Base-by-base conservation (phyloP, 2,888 invertebrate species). In the Monopis laevigella region DNA sequence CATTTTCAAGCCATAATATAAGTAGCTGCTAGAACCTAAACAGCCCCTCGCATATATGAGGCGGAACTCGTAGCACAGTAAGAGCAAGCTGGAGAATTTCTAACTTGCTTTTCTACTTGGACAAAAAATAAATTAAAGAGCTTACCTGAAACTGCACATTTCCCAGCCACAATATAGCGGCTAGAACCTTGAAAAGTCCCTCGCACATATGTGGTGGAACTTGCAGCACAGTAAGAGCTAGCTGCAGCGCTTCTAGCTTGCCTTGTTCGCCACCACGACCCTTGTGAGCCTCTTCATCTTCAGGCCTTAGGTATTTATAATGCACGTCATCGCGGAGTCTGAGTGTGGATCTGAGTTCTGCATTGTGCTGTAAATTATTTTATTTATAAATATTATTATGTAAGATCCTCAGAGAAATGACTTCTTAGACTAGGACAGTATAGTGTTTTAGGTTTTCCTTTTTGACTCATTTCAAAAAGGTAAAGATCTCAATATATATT, bases 1-100 rank as follows among this genome's bases (percentile, higher is more conserved):
- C 82, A 67, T 95, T 96, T 19, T 95, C 95, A 24, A 96, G 83
- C 95, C 95, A 95, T 41, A 96, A 73, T 49, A 96, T 93, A n/a
- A n/a, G n/a, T n/a, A 1, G 95, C 93, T n/a, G 93, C 90, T 17
- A 96, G 69, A 5, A 93, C 92, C 59, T 88, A 60, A 94, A 94
- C 49, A 96, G 89, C 0, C 94, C 94, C 62, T 92, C 92, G 62
- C 91, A 92, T 87, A 92, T 92, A 48, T 88, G 88, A 40, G 88
- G 83, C 6, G 93, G 91, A 36, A 95, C 91, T 72, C 93, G 93
- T 26, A 96, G 78, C 28, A 96, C 93, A 14, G 92, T 93, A 62
- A 96, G 90, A 1, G 95, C 95, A 45, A 96, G 81, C 51, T 93
- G 85, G 34, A 96, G 74, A 10, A 89, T 89, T 56, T 95, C 94